A percentile compares a stretch with the other conserved stretches of the same genome.
phyloP scores from a whole-genome alignment of 92 coral and sea anemone species.

The Porites lobata region DNA sequence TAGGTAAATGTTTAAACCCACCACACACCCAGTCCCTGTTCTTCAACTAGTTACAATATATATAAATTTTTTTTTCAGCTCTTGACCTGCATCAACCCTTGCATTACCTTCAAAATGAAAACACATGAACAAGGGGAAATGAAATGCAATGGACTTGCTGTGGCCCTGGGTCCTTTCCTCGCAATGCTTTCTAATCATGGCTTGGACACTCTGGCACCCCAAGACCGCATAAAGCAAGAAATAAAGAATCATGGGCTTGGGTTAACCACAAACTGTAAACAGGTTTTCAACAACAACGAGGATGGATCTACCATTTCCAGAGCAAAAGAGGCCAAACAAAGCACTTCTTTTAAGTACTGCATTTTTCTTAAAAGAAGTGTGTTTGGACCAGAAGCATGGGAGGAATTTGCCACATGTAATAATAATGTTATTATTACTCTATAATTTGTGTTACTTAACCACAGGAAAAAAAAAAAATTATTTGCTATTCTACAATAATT shows the following conservation, averaged over 20 bases:
- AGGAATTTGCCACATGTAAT: neutral
- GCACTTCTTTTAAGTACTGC: neutral
- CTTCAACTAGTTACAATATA: no score
- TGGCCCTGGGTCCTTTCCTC: neutral
- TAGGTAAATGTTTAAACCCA: no score
- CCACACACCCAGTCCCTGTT: no score
- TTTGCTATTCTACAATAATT: no score
- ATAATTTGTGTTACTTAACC: no score
- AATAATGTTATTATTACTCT: no score
- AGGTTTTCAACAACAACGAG: neutral
- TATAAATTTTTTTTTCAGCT: neutral
- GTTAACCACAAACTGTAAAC: neutral
- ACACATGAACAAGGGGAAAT: neutral
- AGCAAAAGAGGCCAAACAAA: neutral
- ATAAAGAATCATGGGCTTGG: neutral
- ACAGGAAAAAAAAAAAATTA: no score
- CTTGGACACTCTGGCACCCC: neutral
- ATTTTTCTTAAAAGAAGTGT: neutral
- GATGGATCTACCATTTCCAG: neutral
- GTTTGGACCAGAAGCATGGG: constrained; percentile 3
- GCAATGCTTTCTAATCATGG: neutral
- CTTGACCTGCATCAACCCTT: neutral
- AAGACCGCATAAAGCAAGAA: neutral
- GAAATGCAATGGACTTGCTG: neutral
- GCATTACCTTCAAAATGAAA: neutral